Conservation (phyloP, 2,888 invertebrate species). For the Dione vanillae region DNA sequence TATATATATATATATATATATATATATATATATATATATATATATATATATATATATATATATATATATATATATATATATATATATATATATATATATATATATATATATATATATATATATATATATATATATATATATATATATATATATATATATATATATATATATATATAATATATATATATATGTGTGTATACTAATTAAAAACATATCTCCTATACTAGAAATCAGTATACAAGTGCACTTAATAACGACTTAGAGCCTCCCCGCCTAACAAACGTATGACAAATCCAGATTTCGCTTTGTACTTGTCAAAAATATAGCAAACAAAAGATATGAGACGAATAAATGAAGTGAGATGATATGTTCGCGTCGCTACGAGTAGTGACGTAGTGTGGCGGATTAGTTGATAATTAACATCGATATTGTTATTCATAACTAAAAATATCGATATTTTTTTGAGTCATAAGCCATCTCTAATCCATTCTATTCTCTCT, state of each 20-base stretch:
- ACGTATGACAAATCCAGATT: constrained; percentile 83
- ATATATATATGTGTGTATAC: background rate
- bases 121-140: too few species aligned
- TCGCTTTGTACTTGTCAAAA: constrained; percentile 84
- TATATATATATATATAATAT: background rate
- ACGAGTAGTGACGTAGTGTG: constrained; percentile 57
- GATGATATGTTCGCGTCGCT: constrained; percentile 77
- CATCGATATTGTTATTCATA: constrained; percentile 13
- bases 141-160: too few species aligned
- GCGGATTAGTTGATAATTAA: constrained; percentile 28
- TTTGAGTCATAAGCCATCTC: too few species aligned
- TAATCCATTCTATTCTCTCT: too few species aligned
- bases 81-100: too few species aligned
- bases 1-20: too few species aligned
- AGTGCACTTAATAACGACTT: constrained; percentile 82
- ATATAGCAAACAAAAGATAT: constrained; percentile 84
- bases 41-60: too few species aligned
- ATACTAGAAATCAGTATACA: constrained; percentile 47
- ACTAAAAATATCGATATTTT: too few species aligned
- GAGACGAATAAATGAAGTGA: constrained; percentile 82
- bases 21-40: too few species aligned
- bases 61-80: too few species aligned
- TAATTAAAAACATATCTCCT: constrained; percentile 14
- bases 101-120: too few species aligned
- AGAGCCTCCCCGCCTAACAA: constrained; percentile 77